A percentile compares a stretch with the other conserved stretches of the same genome.
These are phyloP conservation scores for Matsumyia berberina DNA, from an alignment of 2,888 invertebrate genomes.

Conservation along the genomic window DNA sequence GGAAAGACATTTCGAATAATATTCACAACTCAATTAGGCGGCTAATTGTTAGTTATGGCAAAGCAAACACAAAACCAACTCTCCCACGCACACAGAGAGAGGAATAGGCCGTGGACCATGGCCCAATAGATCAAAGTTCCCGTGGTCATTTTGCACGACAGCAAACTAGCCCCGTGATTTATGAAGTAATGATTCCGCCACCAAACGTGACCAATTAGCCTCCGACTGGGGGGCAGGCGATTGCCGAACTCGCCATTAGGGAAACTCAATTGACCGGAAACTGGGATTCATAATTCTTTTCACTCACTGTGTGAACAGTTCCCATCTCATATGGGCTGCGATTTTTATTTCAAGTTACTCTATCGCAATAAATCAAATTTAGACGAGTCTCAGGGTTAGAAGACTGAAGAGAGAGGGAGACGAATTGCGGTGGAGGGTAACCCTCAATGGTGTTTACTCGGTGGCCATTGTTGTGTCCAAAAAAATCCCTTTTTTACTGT, in stretches of 20 bases:
- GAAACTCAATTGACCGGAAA: slow-evolving; percentile 60
- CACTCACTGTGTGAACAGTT: slow-evolving; percentile 20
- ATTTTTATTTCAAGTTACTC: slow-evolving; percentile 42
- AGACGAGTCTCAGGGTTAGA: not conserved
- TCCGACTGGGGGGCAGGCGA: slow-evolving; percentile 4
- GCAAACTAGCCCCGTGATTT: slow-evolving; percentile 61
- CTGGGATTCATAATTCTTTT: slow-evolving; percentile 17
- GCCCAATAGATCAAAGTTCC: slow-evolving; percentile 53
- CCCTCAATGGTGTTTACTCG: slow-evolving; percentile 32
- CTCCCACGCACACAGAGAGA: slow-evolving; percentile 3
- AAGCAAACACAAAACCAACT: slow-evolving; percentile 5
- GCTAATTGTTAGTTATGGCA: slow-evolving; percentile 55
- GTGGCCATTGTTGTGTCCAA: slow-evolving; percentile 18
- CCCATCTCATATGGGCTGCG: not conserved
- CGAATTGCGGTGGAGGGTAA: not conserved
- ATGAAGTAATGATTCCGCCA: slow-evolving; percentile 71
- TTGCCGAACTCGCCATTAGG: slow-evolving; percentile 3
- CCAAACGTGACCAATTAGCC: slow-evolving; percentile 74
- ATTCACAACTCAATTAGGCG: slow-evolving; percentile 69
- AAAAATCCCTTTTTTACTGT: slow-evolving; percentile 10
- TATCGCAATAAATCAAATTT: slow-evolving; percentile 54
- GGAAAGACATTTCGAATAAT: slow-evolving; percentile 50
- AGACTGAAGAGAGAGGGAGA: not conserved
- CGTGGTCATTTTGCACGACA: slow-evolving; percentile 24
- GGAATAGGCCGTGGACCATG: not conserved